phyloP scores from a whole-genome alignment of 2,888 invertebrate genomes.

The Pyralis farinalis region DNA sequence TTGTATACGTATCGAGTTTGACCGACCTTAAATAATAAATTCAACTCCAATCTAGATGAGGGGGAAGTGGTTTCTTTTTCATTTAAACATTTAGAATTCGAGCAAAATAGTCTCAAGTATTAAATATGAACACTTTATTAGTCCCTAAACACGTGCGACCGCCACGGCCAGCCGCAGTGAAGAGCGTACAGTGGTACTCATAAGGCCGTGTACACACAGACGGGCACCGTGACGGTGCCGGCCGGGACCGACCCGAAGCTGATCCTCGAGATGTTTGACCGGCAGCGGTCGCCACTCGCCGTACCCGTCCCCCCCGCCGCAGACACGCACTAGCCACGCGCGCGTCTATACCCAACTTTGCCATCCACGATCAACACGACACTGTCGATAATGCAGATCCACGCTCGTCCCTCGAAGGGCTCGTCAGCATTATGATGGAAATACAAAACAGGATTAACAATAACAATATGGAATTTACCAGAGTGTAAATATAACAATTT shows the following conservation, averaged over 20 bases:
- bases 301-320: slow-evolving; percentile 59
- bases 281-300: slow-evolving; percentile 64
- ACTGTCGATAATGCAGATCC: not conserved
- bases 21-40: no score
- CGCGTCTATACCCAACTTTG: not conserved
- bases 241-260: slow-evolving; percentile 79
- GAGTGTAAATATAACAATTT: no score
- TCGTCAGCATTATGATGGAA: not conserved
- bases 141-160: slow-evolving; percentile 47
- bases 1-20: no score
- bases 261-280: slow-evolving; percentile 80
- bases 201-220: slow-evolving; percentile 55
- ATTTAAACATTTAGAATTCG: slow-evolving; percentile 11
- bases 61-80: slow-evolving; percentile 12
- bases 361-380: not conserved
- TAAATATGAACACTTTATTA: slow-evolving; percentile 4
- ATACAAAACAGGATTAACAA: not conserved
- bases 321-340: slow-evolving; percentile 36
- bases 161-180: slow-evolving; percentile 62
- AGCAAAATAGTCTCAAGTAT: slow-evolving; percentile 6
- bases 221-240: slow-evolving; percentile 78
- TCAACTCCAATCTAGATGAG: no score
- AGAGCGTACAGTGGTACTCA: slow-evolving; percentile 76
- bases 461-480: not conserved
- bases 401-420: no score